phyloP scores from a whole-genome alignment of 1,140 invertebrate species.

The Acromyrmex charruanus region DNA sequence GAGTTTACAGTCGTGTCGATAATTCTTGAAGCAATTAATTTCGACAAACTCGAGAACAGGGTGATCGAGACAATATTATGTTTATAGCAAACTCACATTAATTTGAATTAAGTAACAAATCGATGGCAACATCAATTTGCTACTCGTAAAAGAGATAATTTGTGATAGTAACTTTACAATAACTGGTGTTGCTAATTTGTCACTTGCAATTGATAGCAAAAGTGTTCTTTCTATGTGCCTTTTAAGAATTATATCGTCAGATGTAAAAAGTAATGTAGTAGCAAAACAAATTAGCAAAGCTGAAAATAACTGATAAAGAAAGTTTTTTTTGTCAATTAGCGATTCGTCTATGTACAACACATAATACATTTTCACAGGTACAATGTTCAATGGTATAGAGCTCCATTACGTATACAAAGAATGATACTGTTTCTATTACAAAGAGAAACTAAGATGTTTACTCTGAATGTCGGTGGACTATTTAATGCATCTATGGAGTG shows the following conservation, averaged over 20 bases:
- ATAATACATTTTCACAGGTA: not conserved
- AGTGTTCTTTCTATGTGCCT: not conserved
- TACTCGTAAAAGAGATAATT: no score
- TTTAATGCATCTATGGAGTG: not conserved
- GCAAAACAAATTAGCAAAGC: not conserved
- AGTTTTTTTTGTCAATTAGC: not conserved
- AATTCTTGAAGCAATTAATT: no score
- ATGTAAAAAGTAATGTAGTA: not conserved
- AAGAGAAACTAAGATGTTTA: not conserved
- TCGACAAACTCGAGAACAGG: no score
- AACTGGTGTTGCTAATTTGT: no score
- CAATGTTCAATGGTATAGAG: constrained; percentile 2
- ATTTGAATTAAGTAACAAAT: no score
- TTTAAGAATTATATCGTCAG: not conserved
- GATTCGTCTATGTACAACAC: not conserved
- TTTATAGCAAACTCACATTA: no score
- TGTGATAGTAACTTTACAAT: no score
- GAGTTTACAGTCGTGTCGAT: no score
- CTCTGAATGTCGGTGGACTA: not conserved
- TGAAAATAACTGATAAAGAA: not conserved
- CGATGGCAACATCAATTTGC: no score
- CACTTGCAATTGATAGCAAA: no score
- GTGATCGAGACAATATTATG: no score
- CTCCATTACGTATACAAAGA: not conserved
- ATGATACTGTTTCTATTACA: constrained; percentile 1